Conservation (phyloP, 1,140 invertebrate species). For the Sesamia nonagrioides region DNA sequence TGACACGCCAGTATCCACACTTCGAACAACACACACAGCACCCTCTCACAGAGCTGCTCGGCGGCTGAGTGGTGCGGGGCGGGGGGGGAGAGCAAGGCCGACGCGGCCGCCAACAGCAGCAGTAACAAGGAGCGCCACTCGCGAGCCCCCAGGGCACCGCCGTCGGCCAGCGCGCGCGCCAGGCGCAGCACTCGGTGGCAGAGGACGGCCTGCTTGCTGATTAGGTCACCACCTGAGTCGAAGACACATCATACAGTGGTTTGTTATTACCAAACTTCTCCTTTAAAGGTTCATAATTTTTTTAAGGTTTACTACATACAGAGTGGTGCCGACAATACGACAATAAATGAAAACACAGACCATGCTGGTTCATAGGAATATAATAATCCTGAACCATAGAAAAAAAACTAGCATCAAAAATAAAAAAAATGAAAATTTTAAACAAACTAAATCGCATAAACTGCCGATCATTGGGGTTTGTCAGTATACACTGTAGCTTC, state of each 20-base stretch:
- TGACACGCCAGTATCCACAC: conserved; percentile 97
- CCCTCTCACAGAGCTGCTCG: conserved; percentile 97
- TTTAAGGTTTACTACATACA: no score
- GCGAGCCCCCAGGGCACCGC: conserved; percentile 93
- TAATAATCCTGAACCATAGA: no score
- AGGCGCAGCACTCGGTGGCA: conserved; percentile 98
- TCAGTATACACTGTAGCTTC: no score
- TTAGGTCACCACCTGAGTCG: conserved; percentile 92
- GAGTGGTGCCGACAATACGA: no score
- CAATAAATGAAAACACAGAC: no score
- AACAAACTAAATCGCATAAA: no score
- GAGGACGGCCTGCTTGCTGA: conserved; percentile 97
- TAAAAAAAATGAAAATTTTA: no score
- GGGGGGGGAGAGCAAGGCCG: conserved; percentile 96
- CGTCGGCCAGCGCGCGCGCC: conserved; percentile 95
- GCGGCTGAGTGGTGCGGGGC: conserved; percentile 97
- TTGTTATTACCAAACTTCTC: no score
- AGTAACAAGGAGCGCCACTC: conserved; percentile 97
- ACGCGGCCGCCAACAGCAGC: conserved; percentile 97
- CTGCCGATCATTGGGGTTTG: no score
- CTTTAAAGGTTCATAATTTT: no score
- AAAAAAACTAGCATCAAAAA: no score
- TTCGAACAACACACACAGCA: conserved; percentile 97
- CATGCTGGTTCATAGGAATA: no score
- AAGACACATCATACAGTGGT: neutral